Evolutionary conservation across 2,113 vertebrate species (phyloP), one percentile per base, ranked within the genome.

Genomic region (Oreochromis spilurus): DNA sequence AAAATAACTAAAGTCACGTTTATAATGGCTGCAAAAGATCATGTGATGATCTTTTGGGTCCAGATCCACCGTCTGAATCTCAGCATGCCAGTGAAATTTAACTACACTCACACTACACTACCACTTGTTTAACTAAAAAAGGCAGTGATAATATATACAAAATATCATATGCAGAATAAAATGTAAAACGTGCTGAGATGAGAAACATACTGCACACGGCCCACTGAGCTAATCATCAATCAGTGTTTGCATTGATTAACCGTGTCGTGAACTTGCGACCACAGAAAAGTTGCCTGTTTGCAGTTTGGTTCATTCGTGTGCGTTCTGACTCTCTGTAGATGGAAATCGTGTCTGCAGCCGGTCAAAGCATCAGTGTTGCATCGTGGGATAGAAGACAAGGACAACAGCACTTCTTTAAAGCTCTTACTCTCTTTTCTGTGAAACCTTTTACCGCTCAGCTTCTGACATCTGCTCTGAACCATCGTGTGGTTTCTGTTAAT

Each of bases 301-400:
- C 38, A 16, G 65, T 24, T 40, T 77, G 16, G 40, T 48, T 72
- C 21, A 72, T 77, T 38, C 10, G 4, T n/a, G 2, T 70, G 31
- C 70, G 17, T 2, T 90, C 52, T 40, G 62, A 79, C 40, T 86
- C 29, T 82, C 29, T 87, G 67, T 24, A 95, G 95, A 94, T 84
- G 31, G 62, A 81, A 11, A 24, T 72, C 21, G 2, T 45, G 13
- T 70, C 57, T 81, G 57, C 43, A 11, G 84, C 40, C 84, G 16
- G 8, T 70, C 58, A 26, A 79, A 92, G 92, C 93, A 79, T 81
- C 91, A 75, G 58, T 78, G 87, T 53, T 86, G 83, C 90, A 86
- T 92, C 86, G 36, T 84, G 89, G 85, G 88, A 88, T 38, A 19
- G 62, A 17, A 89, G 57, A 57, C 13, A 43, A 79, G 72, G 17